Percentiles rank a stretch among this genome's conserved stretches.
phyloP scores from a whole-genome alignment of 2,797 vertebrate genomes.

The Argya squamiceps region DNA sequence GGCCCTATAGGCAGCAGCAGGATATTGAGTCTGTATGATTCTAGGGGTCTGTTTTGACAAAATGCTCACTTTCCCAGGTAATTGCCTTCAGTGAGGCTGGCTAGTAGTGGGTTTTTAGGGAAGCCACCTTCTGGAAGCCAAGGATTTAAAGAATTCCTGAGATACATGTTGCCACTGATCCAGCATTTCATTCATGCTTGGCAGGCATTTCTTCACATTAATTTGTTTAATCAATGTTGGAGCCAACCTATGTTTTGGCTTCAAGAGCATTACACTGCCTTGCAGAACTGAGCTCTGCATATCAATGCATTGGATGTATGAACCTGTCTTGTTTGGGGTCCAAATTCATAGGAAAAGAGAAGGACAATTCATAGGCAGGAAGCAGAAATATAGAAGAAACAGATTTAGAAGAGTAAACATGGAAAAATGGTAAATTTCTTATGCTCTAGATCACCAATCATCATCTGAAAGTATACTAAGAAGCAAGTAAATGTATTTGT shows the following conservation, averaged over 20 bases:
- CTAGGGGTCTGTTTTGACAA: background rate
- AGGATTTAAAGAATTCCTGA: background rate
- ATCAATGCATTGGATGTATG: accelerated
- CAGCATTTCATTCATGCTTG: background rate
- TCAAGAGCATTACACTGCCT: background rate
- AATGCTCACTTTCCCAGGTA: background rate
- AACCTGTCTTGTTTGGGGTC: background rate
- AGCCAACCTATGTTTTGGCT: background rate
- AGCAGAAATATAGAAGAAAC: background rate
- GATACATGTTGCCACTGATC: background rate
- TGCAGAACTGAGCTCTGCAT: background rate
- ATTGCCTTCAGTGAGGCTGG: background rate
- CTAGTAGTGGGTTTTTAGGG: background rate
- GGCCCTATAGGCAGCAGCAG: background rate
- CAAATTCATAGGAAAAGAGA: background rate
- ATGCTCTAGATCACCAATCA: background rate
- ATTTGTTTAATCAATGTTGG: background rate
- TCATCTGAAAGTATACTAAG: background rate
- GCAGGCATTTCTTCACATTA: background rate
- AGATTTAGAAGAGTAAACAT: background rate
- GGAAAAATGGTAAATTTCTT: background rate
- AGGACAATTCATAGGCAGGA: background rate
- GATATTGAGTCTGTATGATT: background rate
- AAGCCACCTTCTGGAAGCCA: background rate
- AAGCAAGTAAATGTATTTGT: background rate